Conservation (phyloP, 2,888 invertebrate species). For the Drosophila atripex region DNA sequence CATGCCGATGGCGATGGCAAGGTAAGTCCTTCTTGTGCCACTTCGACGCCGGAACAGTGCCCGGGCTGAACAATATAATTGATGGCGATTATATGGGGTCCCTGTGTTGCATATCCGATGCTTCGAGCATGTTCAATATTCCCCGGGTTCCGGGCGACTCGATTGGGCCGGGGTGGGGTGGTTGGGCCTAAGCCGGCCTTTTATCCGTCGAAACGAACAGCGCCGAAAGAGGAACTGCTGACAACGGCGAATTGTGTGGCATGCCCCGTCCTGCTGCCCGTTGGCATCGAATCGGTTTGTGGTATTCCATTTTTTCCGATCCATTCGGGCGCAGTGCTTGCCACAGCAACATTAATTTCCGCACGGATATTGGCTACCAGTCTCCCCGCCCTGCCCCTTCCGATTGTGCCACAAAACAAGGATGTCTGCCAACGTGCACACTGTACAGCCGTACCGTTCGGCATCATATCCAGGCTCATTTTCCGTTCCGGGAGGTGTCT, state of each 20-base stretch:
- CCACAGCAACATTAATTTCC: slow-evolving; percentile 77
- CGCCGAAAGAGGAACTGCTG: slow-evolving; percentile 60
- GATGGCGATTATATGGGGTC: slow-evolving; percentile 64
- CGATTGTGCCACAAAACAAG: background rate
- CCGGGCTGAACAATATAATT: slow-evolving; percentile 68
- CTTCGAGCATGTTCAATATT: slow-evolving; percentile 29
- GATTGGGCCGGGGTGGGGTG: slow-evolving; percentile 6
- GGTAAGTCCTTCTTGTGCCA: slow-evolving; percentile 84
- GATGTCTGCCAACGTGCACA: slow-evolving; percentile 31
- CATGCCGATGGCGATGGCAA: slow-evolving; percentile 85
- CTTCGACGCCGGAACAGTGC: slow-evolving; percentile 44
- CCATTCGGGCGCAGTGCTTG: slow-evolving; percentile 35
- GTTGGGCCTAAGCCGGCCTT: slow-evolving; percentile 53
- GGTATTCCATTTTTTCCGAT: slow-evolving; percentile 26
- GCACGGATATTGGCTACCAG: slow-evolving; percentile 73
- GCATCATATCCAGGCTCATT: slow-evolving; percentile 10
- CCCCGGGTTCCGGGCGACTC: slow-evolving; percentile 18
- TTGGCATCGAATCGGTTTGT: slow-evolving; percentile 40
- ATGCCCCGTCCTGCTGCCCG: slow-evolving; percentile 4
- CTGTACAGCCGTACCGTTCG: background rate
- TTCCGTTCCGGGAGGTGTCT: slow-evolving; percentile 51
- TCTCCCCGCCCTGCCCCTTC: slow-evolving; percentile 36
- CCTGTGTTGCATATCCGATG: slow-evolving; percentile 42
- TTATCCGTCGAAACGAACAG: slow-evolving; percentile 55
- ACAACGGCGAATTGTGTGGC: slow-evolving; percentile 53